Conservation (phyloP, 2,797 vertebrate genomes). For the Parambassis ranga region DNA sequence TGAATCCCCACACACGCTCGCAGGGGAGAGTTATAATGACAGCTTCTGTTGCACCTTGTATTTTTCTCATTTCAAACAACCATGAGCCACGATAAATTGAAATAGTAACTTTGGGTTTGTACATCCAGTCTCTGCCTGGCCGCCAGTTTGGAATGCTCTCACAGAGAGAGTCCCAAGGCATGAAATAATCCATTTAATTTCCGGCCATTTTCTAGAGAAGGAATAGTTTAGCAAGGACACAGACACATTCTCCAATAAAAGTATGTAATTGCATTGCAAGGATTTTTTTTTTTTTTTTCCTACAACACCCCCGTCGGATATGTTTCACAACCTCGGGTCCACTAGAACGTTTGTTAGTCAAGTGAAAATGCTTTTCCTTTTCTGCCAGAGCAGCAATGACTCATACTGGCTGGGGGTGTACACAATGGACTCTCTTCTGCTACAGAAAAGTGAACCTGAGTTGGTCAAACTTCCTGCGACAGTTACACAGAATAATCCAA, state of each 20-base stretch:
- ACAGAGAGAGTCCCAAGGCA: not conserved
- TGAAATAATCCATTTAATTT: conserved; percentile 24
- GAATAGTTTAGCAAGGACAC: not conserved
- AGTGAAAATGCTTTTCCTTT: conserved; percentile 9
- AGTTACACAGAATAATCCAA: no score
- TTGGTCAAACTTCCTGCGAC: not conserved
- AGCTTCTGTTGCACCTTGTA: not conserved
- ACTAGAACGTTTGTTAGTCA: not conserved
- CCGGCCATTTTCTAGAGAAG: not conserved
- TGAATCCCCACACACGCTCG: not conserved
- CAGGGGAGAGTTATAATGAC: not conserved
- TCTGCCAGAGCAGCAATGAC: not conserved
- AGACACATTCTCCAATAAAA: not conserved
- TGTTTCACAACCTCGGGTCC: not conserved
- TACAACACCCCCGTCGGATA: not conserved
- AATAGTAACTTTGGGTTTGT: not conserved
- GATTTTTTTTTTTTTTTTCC: conserved; percentile 4
- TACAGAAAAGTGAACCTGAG: not conserved
- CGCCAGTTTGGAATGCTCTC: conserved; percentile 3
- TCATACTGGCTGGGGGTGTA: not conserved
- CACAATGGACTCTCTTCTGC: not conserved
- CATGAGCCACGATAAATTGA: conserved; percentile 33
- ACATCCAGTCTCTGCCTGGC: conserved; percentile 1
- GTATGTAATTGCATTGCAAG: conserved; percentile 30
- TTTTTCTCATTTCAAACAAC: conserved; percentile 32